Conservation (phyloP, 2,888 invertebrate genomes). For the Campoletis raptor region DNA sequence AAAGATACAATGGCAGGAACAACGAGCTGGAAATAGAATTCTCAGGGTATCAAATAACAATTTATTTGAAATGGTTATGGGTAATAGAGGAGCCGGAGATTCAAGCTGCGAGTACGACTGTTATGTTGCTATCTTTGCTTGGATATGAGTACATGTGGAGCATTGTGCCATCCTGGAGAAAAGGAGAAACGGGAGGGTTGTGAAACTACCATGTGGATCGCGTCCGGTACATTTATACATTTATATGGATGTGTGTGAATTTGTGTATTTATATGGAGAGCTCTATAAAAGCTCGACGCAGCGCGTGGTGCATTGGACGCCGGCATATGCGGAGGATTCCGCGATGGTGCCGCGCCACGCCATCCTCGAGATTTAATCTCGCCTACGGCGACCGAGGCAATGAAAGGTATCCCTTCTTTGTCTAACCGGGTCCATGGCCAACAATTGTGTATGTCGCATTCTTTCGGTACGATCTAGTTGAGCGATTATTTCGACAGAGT, state of each 20-base stretch:
- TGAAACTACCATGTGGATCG: slow-evolving; percentile 60
- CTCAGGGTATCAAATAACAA: slow-evolving; percentile 84
- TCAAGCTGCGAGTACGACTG: slow-evolving; percentile 16
- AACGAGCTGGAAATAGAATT: slow-evolving; percentile 80
- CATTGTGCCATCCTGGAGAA: slow-evolving; percentile 65
- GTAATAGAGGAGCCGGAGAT: slow-evolving; percentile 42
- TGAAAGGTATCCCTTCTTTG: slow-evolving; percentile 66
- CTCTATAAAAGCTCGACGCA: slow-evolving; percentile 55
- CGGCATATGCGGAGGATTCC: slow-evolving; percentile 24
- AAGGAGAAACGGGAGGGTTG: slow-evolving; percentile 36
- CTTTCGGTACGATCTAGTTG: slow-evolving; percentile 72
- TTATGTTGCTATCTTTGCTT: slow-evolving; percentile 29
- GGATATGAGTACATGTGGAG: slow-evolving; percentile 30
- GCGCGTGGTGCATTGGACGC: slow-evolving; percentile 37
- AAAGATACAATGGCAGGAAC: slow-evolving; percentile 64
- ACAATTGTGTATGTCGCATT: slow-evolving; percentile 70
- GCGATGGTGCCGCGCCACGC: slow-evolving; percentile 58
- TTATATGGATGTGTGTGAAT: background rate
- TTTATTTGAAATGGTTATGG: slow-evolving; percentile 76
- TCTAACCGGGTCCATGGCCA: slow-evolving; percentile 67
- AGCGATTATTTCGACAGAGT: slow-evolving; percentile 72
- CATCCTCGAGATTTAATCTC: slow-evolving; percentile 71
- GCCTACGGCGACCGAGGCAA: slow-evolving; percentile 70
- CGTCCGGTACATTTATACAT: slow-evolving; percentile 70
- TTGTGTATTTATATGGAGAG: slow-evolving; percentile 33